Evolutionary conservation across 2,797 vertebrate genomes (phyloP), one percentile per base, ranked within the genome.

Genomic region (Coilia nasus): DNA sequence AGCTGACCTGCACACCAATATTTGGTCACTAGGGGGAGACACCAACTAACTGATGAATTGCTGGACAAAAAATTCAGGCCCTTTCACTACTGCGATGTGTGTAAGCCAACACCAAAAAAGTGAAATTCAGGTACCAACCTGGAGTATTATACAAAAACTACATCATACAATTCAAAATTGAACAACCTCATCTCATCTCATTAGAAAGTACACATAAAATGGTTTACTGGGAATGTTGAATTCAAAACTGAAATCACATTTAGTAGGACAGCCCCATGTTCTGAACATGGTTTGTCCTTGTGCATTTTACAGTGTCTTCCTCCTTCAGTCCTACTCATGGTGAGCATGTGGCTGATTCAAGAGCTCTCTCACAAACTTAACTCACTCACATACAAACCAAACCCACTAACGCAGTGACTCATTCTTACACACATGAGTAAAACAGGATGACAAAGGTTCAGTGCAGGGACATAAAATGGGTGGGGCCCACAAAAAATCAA

Each of bases 41-140:
- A 78, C 2, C 35, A 78, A 31, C 71, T 78, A 78, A 78, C 71
- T 41, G 35, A 78, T 78, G 71, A 78, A 78, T 78, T 41, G 35
- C 6, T 21, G 19, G 71, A 78, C 71, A 44, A 75, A 3, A 41
- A 19, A 6, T 78, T 2, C 71, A 78, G 41, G 50, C 31, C 15
- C 7, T 41, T 17, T 21, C 19, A 44, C 71, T 78, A 41, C 17
- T 7, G 5, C 21, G 67, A 11, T 41, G 31, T 44, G 11, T 19
- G 31, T 47, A 47, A 47, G 3, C 10, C 31, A 41, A 14, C 64
- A 21, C 6, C 71, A 35, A 31, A 78, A 44, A 3, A 31, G 23
- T 62, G 0, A 44, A 2, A 78, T 78, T 78, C 17, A 78, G 15
- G 17, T 31, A 21, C 19, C 71, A 41, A 6, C 7, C 35, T 0